These are phyloP conservation scores for Acrobasis consociella DNA, from an alignment of 2,888 invertebrate species.

Conservation along the genomic window DNA sequence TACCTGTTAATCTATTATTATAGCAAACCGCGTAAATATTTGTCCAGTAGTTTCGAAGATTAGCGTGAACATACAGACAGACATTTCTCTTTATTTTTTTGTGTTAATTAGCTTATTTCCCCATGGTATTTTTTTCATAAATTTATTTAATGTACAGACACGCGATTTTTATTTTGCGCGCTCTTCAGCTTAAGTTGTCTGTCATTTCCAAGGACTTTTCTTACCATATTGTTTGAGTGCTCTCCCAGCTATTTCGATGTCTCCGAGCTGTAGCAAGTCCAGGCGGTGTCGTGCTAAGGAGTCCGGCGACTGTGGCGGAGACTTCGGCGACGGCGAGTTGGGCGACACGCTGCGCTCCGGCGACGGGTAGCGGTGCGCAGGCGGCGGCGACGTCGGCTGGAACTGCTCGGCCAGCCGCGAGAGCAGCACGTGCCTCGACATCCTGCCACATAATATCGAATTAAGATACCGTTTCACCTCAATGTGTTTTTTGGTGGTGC, in stretches of 20 bases:
- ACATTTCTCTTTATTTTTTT: too few species aligned
- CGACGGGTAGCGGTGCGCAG: conserved; percentile 66
- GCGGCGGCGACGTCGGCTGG: conserved; percentile 63
- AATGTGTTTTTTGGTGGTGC: too few species aligned
- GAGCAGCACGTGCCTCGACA: conserved; percentile 75
- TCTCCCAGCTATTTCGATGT: conserved; percentile 73
- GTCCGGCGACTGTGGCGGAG: conserved; percentile 66
- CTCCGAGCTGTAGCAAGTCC: conserved; percentile 68
- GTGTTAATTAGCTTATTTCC: too few species aligned
- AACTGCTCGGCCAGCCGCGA: conserved; percentile 77
- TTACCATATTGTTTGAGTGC: conserved; percentile 77
- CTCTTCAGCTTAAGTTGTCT: too few species aligned
- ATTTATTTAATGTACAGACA: too few species aligned
- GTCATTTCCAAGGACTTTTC: conserved; percentile 21
- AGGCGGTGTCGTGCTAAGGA: conserved; percentile 57
- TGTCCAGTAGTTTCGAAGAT: too few species aligned
- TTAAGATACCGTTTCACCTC: background rate
- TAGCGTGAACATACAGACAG: too few species aligned
- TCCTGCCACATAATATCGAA: conserved; percentile 42
- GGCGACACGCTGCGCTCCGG: conserved; percentile 72
- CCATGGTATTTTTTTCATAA: too few species aligned
- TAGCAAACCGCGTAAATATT: too few species aligned
- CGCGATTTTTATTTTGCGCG: too few species aligned
- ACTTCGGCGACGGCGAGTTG: conserved; percentile 55
- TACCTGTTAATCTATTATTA: too few species aligned